phyloP scores from a whole-genome alignment of 53 echinoderm and acorn worm species.

The Actinopyga echinites region DNA sequence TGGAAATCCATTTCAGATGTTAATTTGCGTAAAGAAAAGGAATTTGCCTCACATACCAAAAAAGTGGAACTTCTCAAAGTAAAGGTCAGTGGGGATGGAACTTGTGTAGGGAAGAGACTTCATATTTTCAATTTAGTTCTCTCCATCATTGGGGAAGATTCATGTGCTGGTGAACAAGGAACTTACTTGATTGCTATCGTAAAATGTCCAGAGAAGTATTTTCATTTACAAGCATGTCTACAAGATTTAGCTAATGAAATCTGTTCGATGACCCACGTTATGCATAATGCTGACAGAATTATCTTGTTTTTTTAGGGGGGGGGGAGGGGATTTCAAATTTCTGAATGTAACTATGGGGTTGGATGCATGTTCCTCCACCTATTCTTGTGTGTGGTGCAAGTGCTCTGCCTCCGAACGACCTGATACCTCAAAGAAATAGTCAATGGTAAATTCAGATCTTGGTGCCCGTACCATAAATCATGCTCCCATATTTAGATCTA shows the following conservation, averaged over 20 bases:
- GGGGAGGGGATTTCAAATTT: constrained; percentile 10
- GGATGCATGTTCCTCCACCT: constrained; percentile 44
- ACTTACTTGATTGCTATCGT: constrained; percentile 27
- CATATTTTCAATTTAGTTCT: constrained; percentile 26
- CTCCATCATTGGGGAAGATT: neutral
- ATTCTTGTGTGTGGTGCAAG: constrained; percentile 53
- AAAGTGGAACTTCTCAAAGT: constrained; percentile 30
- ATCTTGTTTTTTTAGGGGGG: constrained; percentile 36
- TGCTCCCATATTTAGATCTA: constrained; percentile 5
- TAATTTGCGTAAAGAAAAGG: constrained; percentile 14
- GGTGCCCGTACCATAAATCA: constrained; percentile 15
- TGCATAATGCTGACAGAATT: neutral
- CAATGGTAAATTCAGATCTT: constrained; percentile 42
- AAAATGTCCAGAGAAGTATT: constrained; percentile 37
- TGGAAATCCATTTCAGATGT: constrained; percentile 15
- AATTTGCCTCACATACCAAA: constrained; percentile 9
- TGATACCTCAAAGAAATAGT: constrained; percentile 31
- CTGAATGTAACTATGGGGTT: constrained; percentile 49
- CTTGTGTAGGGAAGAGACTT: constrained; percentile 19
- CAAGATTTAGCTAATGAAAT: constrained; percentile 9
- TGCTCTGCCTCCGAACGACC: constrained; percentile 43
- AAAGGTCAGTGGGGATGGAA: constrained; percentile 51
- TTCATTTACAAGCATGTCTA: neutral
- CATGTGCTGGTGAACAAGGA: constrained; percentile 3
- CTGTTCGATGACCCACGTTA: neutral